These are phyloP conservation scores for Geotrypetes seraphini DNA, from an alignment of 2,797 vertebrate species.

Conservation along the genomic window DNA sequence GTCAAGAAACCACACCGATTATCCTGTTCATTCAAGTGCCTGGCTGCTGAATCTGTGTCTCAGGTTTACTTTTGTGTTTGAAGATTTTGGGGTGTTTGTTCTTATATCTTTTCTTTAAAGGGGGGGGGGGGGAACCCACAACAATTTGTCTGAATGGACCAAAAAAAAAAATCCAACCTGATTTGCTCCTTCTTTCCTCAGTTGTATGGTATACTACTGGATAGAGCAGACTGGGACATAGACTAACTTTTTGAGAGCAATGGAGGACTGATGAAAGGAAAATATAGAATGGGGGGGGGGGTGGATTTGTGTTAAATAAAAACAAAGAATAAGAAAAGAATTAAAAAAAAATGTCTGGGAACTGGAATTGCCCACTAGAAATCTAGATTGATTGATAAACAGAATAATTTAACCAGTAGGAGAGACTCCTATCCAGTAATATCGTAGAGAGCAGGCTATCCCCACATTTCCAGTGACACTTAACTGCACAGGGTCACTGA, in stretches of 20 bases:
- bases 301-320: no score
- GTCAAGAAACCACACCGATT: slow-evolving; percentile 65
- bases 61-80: slow-evolving; percentile 56
- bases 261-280: no score
- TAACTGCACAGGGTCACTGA: no score
- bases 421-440: no score
- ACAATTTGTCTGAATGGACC: slow-evolving; percentile 31
- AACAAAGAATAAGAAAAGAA: fast-evolving
- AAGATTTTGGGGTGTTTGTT: no score
- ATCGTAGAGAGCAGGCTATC: no score
- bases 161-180: slow-evolving; percentile 14
- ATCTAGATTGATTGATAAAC: background rate
- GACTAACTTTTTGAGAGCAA: slow-evolving; percentile 33
- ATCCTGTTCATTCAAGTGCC: slow-evolving; percentile 65
- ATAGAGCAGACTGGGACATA: slow-evolving; percentile 12
- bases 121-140: slow-evolving; percentile 48
- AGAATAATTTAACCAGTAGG: no score
- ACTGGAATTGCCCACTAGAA: background rate
- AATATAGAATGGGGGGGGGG: no score
- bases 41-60: slow-evolving; percentile 52
- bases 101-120: slow-evolving; percentile 12
- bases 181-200: slow-evolving; percentile 20
- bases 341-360: background rate
- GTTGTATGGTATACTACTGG: slow-evolving; percentile 27
- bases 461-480: no score